Evolutionary conservation across 2,888 invertebrate genomes (phyloP), one percentile per base, ranked within the genome.

Genomic region (Hypomecis atomaria): DNA sequence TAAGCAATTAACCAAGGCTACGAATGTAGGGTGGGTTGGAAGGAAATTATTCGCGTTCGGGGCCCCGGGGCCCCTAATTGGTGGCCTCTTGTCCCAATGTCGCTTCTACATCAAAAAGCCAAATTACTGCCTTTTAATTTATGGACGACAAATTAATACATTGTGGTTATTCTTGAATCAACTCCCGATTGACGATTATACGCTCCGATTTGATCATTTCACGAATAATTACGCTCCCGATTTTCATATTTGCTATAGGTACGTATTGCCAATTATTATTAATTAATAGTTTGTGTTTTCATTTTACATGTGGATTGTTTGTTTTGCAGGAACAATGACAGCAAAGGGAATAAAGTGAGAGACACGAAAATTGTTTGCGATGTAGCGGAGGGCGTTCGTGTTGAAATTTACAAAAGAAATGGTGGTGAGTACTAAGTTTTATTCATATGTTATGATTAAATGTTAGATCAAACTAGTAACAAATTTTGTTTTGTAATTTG

Each of bases 1-100:
- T 74, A 69, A 77, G 79, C 83, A 86, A 88, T 86, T 85, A 86
- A 79, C 72, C 67, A 72, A 76, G 78, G 80, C 77, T 82, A 74
- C 70, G 68, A 78, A 76, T 76, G 78, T 82, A 83, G 82, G 79
- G 80, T 76, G 78, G 81, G 75, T 73, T 74, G 67, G 76, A 80
- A 78, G 77, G 81, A 84, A 85, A 84, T 84, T 80, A 84, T 85
- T 82, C 75, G 74, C 76, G 78, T 84, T 82, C 83, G 79, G 83
- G 83, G 75, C 78, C 42, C 76, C 72, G 73, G 70, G 76, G 76
- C 75, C 70, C 77, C 75, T 84, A 86, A 86, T 87, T 83, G 82
- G 78, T 78, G 76, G 77, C 78, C 74, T 78, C 79, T 77, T 72
- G 75, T 76, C 72, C 70, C 74, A 66, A 73, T 71, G 71, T 71